Percentiles rank a stretch among this genome's conserved stretches.
phyloP scores from a whole-genome alignment of 2,113 vertebrate species.

The Oreochromis aureus region DNA sequence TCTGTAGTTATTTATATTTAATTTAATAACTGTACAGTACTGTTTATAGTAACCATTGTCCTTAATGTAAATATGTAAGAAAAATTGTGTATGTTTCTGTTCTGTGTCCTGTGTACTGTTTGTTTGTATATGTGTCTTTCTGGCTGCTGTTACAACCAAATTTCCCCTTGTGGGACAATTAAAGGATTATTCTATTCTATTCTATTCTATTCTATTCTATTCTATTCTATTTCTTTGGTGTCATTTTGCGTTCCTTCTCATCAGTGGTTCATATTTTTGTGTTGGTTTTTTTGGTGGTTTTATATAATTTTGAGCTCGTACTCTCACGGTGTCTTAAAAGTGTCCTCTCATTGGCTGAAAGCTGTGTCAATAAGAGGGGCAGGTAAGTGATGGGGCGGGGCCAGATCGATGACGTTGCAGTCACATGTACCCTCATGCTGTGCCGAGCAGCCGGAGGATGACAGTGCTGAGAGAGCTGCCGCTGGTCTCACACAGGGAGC shows the following conservation, averaged over 20 bases:
- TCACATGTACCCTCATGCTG: constrained; percentile 82
- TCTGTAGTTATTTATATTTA: too few relatives aligned
- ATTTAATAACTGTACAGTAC: too few relatives aligned
- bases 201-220: too few relatives aligned
- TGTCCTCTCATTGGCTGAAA: constrained; percentile 8
- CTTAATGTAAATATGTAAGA: too few relatives aligned
- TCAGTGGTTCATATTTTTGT: background rate
- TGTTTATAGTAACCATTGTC: too few relatives aligned
- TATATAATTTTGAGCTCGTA: background rate
- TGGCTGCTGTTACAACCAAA: too few relatives aligned
- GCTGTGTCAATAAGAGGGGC: constrained; percentile 40
- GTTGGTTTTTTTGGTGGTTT: background rate
- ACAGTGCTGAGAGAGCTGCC: constrained; percentile 11
- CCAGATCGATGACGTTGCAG: constrained; percentile 57
- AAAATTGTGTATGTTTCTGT: too few relatives aligned
- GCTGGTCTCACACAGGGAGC: background rate
- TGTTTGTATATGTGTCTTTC: too few relatives aligned
- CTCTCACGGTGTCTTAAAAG: background rate
- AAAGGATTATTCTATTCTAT: too few relatives aligned
- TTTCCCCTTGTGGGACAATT: too few relatives aligned
- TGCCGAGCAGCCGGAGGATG: constrained; percentile 60
- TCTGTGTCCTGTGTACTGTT: too few relatives aligned
- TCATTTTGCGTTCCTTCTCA: background rate
- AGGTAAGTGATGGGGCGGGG: constrained; percentile 37
- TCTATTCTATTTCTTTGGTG: background rate